These are phyloP conservation scores for Cyphomyrus discorhynchus DNA, from an alignment of 2,113 vertebrate genomes.

Conservation along the genomic window DNA sequence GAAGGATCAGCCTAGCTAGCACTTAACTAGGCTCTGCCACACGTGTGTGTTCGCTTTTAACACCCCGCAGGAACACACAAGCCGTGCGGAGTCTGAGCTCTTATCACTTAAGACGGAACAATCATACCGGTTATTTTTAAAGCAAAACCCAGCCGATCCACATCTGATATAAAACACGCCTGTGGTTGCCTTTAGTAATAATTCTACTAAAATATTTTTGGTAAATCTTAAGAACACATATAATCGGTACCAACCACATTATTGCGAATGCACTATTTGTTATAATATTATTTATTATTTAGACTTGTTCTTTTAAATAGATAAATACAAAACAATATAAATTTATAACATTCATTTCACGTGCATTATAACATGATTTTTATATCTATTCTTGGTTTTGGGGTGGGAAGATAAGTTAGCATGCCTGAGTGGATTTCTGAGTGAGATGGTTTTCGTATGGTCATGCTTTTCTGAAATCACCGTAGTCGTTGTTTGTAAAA, in stretches of 20 bases:
- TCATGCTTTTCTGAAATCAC: background rate
- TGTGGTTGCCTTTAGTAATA: background rate
- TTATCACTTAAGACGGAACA: background rate
- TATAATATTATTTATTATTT: background rate
- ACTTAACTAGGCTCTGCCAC: conserved; percentile 48
- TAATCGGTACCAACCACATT: background rate
- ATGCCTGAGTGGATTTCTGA: background rate
- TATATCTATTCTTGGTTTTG: background rate
- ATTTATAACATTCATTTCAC: background rate
- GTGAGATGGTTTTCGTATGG: background rate
- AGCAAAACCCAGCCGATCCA: background rate
- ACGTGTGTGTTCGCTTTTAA: conserved; percentile 59
- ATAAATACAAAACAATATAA: background rate
- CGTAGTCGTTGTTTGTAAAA: background rate
- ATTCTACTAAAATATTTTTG: background rate
- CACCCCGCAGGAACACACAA: background rate
- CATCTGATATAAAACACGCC: background rate
- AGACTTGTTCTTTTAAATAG: background rate
- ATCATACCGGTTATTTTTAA: background rate
- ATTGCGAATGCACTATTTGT: background rate
- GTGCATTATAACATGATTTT: background rate
- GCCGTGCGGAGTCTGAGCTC: background rate
- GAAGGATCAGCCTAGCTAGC: conserved; percentile 66
- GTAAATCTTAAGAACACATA: background rate
- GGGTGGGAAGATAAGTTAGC: background rate